These are phyloP conservation scores for Lepidonotus clava DNA, from an alignment of 2,888 invertebrate species.

Conservation along the genomic window DNA sequence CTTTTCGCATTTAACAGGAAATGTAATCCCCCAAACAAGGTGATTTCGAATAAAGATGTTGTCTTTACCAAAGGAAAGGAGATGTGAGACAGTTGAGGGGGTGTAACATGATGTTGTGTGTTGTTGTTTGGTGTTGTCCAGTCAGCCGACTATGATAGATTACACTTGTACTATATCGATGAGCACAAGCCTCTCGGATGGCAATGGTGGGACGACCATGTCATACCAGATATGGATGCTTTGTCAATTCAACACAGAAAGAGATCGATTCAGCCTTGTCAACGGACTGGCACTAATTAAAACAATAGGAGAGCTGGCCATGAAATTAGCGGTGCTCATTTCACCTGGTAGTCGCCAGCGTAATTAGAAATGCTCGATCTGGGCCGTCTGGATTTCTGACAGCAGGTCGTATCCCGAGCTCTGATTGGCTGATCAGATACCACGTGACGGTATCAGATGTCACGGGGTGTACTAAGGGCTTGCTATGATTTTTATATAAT, in stretches of 20 bases:
- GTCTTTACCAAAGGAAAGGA: background rate
- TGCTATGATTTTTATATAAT: background rate
- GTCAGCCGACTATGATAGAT: conserved; percentile 41
- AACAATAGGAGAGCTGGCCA: conserved; percentile 29
- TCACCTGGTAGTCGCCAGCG: conserved; percentile 39
- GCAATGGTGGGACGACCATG: background rate
- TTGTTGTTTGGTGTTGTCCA: conserved; percentile 37
- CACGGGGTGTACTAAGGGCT: background rate
- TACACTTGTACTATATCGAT: background rate
- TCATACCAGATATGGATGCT: conserved; percentile 45
- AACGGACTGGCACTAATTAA: conserved; percentile 39
- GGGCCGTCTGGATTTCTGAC: conserved; percentile 40
- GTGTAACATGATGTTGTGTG: background rate
- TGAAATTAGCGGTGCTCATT: conserved; percentile 50
- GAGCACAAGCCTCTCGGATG: background rate
- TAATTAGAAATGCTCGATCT: conserved; percentile 50
- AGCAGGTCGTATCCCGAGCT: background rate
- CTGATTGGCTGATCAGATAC: conserved; percentile 47
- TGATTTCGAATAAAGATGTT: background rate
- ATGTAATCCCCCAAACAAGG: background rate
- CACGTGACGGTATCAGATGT: conserved; percentile 36
- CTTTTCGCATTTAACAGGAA: no score
- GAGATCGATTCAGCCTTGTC: conserved; percentile 30
- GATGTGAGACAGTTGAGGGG: background rate
- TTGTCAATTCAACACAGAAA: conserved; percentile 26